Evolutionary conservation across 2,888 invertebrate genomes (phyloP).

Genomic region (Mellilla xanthometata): DNA sequence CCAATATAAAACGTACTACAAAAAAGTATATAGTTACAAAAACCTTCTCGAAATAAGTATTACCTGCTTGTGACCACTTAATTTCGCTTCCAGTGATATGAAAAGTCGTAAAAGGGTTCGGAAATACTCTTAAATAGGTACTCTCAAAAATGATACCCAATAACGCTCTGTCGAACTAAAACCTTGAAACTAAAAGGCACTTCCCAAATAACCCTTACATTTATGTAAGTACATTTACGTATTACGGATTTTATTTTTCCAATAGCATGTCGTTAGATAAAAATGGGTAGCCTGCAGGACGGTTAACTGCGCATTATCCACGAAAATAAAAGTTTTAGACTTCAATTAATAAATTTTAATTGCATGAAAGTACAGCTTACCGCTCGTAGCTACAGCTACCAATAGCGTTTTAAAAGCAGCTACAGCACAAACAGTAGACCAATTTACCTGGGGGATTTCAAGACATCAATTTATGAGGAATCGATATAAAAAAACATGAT

Average conservation of each 20-base stretch:
- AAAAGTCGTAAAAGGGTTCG: not conserved
- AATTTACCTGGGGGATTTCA: too few species aligned
- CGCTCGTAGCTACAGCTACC: conserved; percentile 45
- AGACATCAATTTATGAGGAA: too few species aligned
- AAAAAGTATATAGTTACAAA: too few species aligned
- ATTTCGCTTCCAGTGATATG: too few species aligned
- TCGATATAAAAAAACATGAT: too few species aligned
- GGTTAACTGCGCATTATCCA: conserved; percentile 38
- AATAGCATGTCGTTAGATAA: conserved; percentile 35
- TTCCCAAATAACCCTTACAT: conserved; percentile 3
- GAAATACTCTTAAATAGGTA: conserved; percentile 1
- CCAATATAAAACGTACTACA: too few species aligned
- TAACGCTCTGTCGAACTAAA: conserved; percentile 1
- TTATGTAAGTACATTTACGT: conserved; percentile 9
- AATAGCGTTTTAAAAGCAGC: conserved; percentile 14
- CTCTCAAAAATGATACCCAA: conserved; percentile 1
- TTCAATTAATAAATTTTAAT: conserved; percentile 68
- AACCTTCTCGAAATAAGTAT: too few species aligned
- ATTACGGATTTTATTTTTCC: conserved; percentile 37
- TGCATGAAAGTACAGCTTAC: conserved; percentile 56
- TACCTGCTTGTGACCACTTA: too few species aligned
- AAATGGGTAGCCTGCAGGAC: conserved; percentile 26
- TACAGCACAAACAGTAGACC: too few species aligned
- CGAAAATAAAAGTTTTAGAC: conserved; percentile 52
- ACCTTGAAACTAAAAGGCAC: conserved; percentile 7